phyloP scores from a whole-genome alignment of 2,797 vertebrate genomes.

The Tangara arthus region DNA sequence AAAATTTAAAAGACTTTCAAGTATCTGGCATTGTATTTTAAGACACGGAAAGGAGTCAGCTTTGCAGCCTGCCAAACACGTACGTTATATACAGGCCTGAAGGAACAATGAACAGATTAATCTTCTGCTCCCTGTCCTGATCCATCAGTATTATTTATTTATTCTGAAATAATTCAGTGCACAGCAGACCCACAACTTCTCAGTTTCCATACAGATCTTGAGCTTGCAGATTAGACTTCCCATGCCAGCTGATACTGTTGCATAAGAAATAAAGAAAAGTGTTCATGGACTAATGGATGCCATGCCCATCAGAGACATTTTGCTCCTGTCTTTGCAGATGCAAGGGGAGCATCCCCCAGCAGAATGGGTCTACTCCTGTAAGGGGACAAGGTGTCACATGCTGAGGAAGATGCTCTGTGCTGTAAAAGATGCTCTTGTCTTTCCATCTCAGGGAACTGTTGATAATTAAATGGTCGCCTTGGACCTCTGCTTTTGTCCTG shows the following conservation, averaged over 20 bases:
- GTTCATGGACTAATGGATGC: background rate
- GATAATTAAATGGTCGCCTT: background rate
- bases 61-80: background rate
- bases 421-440: background rate
- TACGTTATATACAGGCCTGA: background rate
- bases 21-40: background rate
- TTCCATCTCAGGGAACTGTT: background rate
- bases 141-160: slow-evolving; percentile 22
- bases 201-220: background rate
- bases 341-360: background rate
- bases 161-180: background rate
- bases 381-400: background rate
- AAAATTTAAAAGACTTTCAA: background rate
- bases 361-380: background rate
- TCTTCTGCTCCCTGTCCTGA: slow-evolving; percentile 11
- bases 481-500: background rate
- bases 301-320: background rate
- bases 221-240: background rate
- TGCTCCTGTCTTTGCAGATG: background rate
- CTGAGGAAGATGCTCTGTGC: background rate
- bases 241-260: background rate
- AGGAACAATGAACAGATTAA: background rate
- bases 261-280: background rate
- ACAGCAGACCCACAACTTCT: background rate
- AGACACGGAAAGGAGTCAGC: background rate